Evolutionary conservation across 2,113 vertebrate species (phyloP).

Genomic region (Dolichallabes microphthalmus): DNA sequence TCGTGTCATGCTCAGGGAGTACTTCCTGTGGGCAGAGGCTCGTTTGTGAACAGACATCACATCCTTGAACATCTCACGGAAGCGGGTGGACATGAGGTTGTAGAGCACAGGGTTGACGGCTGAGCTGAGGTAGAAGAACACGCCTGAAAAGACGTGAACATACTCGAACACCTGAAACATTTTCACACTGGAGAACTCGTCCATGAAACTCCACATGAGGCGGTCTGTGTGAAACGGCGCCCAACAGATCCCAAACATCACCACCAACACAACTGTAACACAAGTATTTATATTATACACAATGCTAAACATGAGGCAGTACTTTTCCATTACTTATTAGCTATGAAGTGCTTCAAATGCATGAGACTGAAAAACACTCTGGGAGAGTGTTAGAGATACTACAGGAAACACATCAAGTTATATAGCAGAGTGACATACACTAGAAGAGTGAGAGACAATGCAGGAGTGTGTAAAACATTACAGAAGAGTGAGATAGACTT

Average conservation of each 20-base stretch:
- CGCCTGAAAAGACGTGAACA: constrained; percentile 81
- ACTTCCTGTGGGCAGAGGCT: constrained; percentile 44
- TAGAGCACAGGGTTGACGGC: constrained; percentile 89
- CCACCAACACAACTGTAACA: constrained; percentile 83
- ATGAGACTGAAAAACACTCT: background rate
- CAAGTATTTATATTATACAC: background rate
- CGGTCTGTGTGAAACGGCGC: constrained; percentile 90
- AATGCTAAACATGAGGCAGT: background rate
- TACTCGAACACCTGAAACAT: constrained; percentile 75
- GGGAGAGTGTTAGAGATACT: background rate
- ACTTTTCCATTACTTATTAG: background rate
- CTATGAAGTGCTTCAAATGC: background rate
- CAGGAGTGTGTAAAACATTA: background rate
- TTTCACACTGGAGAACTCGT: constrained; percentile 75
- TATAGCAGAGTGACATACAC: background rate
- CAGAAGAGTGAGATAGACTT: background rate
- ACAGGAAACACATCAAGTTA: background rate
- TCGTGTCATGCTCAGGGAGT: constrained; percentile 76
- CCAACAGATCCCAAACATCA: constrained; percentile 94
- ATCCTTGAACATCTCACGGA: constrained; percentile 89
- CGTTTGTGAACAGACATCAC: constrained; percentile 73
- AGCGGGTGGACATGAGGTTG: constrained; percentile 92
- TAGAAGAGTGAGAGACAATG: background rate
- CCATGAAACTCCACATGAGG: constrained; percentile 89
- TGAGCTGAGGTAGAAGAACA: constrained; percentile 92